phyloP scores from a whole-genome alignment of 2,797 vertebrate genomes.

The Synaphobranchus kaupii region DNA sequence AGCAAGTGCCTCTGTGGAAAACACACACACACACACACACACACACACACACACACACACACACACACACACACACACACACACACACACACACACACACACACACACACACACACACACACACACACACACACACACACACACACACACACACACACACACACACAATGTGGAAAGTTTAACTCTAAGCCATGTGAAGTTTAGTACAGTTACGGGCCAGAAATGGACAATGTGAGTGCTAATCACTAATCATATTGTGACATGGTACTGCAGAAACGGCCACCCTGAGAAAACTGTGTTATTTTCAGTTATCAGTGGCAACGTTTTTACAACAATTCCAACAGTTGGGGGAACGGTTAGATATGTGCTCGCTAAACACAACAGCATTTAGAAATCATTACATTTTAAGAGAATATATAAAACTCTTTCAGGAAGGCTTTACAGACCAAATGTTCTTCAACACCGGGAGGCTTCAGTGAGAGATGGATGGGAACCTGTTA shows the following conservation, averaged over 20 bases:
- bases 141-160: not conserved
- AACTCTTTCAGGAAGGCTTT: not conserved
- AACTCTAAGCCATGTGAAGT: not conserved
- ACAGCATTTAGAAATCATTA: not conserved
- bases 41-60: constrained; percentile 38
- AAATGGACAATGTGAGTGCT: not conserved
- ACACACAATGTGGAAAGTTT: too few relatives aligned
- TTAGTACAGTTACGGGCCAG: not conserved
- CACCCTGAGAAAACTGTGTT: not conserved
- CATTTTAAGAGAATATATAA: not conserved
- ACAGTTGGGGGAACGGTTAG: not conserved
- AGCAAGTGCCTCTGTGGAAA: constrained; percentile 73
- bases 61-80: constrained; percentile 39
- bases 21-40: too few relatives aligned
- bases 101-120: constrained; percentile 41
- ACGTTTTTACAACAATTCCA: not conserved
- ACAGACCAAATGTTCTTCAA: not conserved
- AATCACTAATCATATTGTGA: not conserved
- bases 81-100: constrained; percentile 39
- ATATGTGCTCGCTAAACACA: not conserved
- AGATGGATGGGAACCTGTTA: not conserved
- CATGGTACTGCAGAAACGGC: not conserved
- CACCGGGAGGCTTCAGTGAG: not conserved
- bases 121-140: constrained; percentile 38
- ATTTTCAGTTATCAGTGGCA: not conserved